Evolutionary conservation across 2,888 invertebrate genomes (phyloP).

Genomic region (Metallyticus violacea): DNA sequence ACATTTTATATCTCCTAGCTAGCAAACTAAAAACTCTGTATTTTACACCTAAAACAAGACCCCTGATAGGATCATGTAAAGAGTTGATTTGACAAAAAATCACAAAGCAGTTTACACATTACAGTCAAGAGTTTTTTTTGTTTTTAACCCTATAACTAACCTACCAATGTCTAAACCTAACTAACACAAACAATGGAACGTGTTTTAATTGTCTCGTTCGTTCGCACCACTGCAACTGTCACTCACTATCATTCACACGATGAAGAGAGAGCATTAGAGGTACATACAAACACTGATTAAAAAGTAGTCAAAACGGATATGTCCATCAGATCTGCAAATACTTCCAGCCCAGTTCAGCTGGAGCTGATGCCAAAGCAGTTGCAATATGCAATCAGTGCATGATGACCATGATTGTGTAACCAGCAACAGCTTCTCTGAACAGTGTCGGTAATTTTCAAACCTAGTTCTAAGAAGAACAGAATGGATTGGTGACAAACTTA

Average conservation of each 20-base stretch:
- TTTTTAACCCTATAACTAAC: conserved; percentile 21
- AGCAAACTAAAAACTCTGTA: conserved; percentile 32
- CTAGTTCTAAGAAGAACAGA: not conserved
- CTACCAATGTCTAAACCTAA: conserved; percentile 23
- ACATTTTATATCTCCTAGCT: conserved; percentile 24
- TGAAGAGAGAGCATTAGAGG: conserved; percentile 32
- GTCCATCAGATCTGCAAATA: conserved; percentile 29
- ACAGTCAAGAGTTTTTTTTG: conserved; percentile 11
- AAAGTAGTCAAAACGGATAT: conserved; percentile 32
- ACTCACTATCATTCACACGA: conserved; percentile 27
- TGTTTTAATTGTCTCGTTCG: conserved; percentile 12
- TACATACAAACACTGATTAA: conserved; percentile 31
- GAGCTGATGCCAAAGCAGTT: not conserved
- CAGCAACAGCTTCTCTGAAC: not conserved
- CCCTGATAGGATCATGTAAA: conserved; percentile 15
- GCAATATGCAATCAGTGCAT: not conserved
- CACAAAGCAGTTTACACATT: conserved; percentile 27
- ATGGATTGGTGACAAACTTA: not conserved
- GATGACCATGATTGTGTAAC: not conserved
- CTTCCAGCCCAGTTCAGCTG: not conserved
- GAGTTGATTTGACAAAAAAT: conserved; percentile 24
- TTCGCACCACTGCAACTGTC: conserved; percentile 22
- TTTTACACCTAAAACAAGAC: conserved; percentile 29
- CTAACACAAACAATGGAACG: conserved; percentile 25
- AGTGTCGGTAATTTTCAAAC: not conserved